A percentile compares a stretch with the other conserved stretches of the same genome.
Conservation (phyloP, 2,888 invertebrate genomes). For the Ceraclea dissimilis region DNA sequence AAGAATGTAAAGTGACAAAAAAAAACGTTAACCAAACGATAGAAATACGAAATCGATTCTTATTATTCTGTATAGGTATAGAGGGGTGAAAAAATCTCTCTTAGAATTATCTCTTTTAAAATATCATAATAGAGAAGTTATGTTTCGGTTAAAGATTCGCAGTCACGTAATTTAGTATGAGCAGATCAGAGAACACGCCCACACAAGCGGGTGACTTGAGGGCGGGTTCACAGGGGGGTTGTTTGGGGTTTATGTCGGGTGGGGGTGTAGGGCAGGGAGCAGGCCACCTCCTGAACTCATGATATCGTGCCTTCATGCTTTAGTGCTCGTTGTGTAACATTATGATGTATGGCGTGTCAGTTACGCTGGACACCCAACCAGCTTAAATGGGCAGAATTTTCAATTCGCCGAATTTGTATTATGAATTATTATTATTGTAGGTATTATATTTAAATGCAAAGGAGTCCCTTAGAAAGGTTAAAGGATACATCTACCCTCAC, state of each 20-base stretch:
- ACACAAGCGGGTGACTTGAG: slow-evolving; percentile 4
- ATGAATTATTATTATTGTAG: not conserved
- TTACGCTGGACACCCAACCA: slow-evolving; percentile 10
- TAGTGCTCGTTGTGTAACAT: slow-evolving; percentile 26
- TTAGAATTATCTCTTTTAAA: too few species aligned
- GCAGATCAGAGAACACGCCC: slow-evolving; percentile 6
- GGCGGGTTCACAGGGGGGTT: slow-evolving; percentile 7
- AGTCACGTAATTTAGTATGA: slow-evolving; percentile 14
- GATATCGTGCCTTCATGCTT: slow-evolving; percentile 27
- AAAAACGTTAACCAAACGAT: too few species aligned
- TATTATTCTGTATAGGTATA: too few species aligned
- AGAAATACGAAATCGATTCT: too few species aligned
- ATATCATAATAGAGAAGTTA: slow-evolving; percentile 5
- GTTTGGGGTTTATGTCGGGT: not conserved
- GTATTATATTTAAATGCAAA: not conserved
- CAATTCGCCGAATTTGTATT: not conserved
- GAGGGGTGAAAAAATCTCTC: too few species aligned
- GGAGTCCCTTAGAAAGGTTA: not conserved
- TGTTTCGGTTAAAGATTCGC: slow-evolving; percentile 6
- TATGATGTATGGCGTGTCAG: slow-evolving; percentile 25
- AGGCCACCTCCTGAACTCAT: slow-evolving; percentile 16
- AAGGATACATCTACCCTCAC: too few species aligned
- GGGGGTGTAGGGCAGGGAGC: slow-evolving; percentile 2
- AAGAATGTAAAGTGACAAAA: too few species aligned
- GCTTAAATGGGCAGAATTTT: slow-evolving; percentile 10